Conservation (phyloP, 1,140 invertebrate genomes). For the Aphis gossypii region DNA sequence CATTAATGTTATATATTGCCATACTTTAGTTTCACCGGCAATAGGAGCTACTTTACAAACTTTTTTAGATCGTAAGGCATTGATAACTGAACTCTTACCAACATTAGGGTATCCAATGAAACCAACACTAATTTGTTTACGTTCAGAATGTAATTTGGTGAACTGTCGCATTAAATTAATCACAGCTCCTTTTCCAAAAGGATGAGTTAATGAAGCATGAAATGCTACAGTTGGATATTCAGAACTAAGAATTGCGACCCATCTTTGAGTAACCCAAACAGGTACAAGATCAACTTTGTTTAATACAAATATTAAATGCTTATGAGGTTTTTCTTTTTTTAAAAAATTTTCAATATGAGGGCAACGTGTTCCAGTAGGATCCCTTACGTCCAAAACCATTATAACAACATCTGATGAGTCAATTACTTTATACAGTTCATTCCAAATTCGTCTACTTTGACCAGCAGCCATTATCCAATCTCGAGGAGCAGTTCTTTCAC, state of each 20-base stretch:
- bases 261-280: conserved; percentile 95
- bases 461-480: conserved; percentile 92
- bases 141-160: conserved; percentile 92
- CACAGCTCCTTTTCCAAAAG: conserved; percentile 96
- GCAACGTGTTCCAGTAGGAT: conserved; percentile 94
- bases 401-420: conserved; percentile 96
- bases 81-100: conserved; percentile 98
- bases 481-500: conserved; percentile 76
- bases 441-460: conserved; percentile 98
- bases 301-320: conserved; percentile 92
- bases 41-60: conserved; percentile 99
- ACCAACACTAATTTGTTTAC: conserved; percentile 98
- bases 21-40: conserved; percentile 99
- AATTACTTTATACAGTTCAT: conserved; percentile 98
- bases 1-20: conserved; percentile 99
- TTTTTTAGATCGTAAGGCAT: conserved; percentile 92
- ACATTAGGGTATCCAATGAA: conserved; percentile 99
- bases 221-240: conserved; percentile 99
- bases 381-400: conserved; percentile 86
- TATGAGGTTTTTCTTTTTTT: conserved; percentile 86
- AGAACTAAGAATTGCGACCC: conserved; percentile 90
- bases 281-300: conserved; percentile 97
- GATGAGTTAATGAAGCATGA: conserved; percentile 96
- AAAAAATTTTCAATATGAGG: conserved; percentile 86
- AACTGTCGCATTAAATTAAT: conserved; percentile 97